Percentiles rank a stretch among this genome's conserved stretches.
These are phyloP conservation scores for Sussaba pulchella DNA, from an alignment of 2,888 invertebrate genomes.

Conservation along the genomic window DNA sequence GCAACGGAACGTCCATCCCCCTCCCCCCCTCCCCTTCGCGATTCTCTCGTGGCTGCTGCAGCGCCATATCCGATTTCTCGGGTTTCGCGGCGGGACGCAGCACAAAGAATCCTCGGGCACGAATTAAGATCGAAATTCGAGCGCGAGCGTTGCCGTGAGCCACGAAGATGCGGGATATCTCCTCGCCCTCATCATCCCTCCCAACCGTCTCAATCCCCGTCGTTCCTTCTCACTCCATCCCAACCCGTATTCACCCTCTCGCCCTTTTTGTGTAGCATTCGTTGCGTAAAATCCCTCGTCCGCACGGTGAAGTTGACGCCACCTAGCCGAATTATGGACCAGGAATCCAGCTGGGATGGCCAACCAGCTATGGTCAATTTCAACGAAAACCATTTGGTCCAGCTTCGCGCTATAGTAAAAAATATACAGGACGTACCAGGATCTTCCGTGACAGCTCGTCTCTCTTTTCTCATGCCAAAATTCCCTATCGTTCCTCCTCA, in stretches of 20 bases:
- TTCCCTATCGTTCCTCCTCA: too few species aligned
- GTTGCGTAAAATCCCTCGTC: too few species aligned
- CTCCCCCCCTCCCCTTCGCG: conserved; percentile 15
- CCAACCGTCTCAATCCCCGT: conserved; percentile 8
- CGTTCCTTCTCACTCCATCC: conserved; percentile 26
- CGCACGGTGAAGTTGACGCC: too few species aligned
- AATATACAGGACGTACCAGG: too few species aligned
- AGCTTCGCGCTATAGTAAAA: too few species aligned
- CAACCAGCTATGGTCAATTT: too few species aligned
- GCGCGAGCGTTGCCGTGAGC: conserved; percentile 42
- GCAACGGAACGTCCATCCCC: neutral
- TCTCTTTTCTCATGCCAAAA: too few species aligned
- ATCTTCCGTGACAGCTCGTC: too few species aligned
- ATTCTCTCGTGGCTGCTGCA: conserved; percentile 13
- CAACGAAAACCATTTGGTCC: too few species aligned
- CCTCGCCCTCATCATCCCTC: conserved; percentile 27
- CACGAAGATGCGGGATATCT: conserved; percentile 23
- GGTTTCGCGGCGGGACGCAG: conserved; percentile 15
- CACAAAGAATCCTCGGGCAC: conserved; percentile 43
- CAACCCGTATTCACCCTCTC: neutral
- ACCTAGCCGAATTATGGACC: too few species aligned
- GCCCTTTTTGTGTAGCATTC: too few species aligned
- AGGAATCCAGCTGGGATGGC: too few species aligned
- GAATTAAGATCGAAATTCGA: conserved; percentile 64
- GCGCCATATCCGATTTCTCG: conserved; percentile 47